Base-by-base conservation (phyloP, 1,140 invertebrate species). In the Epicauta chinensis region DNA sequence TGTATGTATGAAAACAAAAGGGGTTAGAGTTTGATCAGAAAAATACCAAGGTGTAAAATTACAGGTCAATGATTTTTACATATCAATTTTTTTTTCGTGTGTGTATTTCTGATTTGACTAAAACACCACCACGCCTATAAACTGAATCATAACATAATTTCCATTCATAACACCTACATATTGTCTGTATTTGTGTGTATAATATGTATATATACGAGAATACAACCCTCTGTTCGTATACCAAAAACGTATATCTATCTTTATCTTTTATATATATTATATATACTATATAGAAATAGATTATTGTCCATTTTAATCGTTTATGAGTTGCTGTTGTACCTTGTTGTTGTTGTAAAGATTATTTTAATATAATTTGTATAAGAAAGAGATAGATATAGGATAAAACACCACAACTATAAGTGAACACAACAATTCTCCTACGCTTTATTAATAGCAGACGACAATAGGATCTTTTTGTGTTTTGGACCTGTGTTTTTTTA, bases 361-460 rank as follows among this genome's bases (percentile, higher is more conserved):
- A 23, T 23, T 23, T 23, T 23, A 37, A 36, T 47, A 31, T 34
- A 47, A 47, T 34, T 47, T 23, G 23, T 23, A 23, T 23, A 23
- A 23, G 23, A 49, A 17, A 37, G 4, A 10, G n/a, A 15, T 14
- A 41, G 12, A 23, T 16, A 11, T 16, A 39, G 29, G 12, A 11
- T 41, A 36, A 13, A 36, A 37, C 47, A 30, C 17, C 11, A 9
- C 9, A 31, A 13, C 14, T n/a, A 14, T 11, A 17, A 14, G 4
- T 23, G 23, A 23, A 23, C 23, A 23, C 4, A 3, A 23, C 23
- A 23, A 34, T 45, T 48, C 58, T 53, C 58, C 58, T 56, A 59
- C 58, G 55, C 54, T 47, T 62, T 59, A 57, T 62, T 62, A 62
- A 62, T 59, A 51, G 58, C 60, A 59, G 60, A 62, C 60, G 54